Base-by-base conservation (phyloP, 2,888 invertebrate species). In the Amaurobius ferox region DNA sequence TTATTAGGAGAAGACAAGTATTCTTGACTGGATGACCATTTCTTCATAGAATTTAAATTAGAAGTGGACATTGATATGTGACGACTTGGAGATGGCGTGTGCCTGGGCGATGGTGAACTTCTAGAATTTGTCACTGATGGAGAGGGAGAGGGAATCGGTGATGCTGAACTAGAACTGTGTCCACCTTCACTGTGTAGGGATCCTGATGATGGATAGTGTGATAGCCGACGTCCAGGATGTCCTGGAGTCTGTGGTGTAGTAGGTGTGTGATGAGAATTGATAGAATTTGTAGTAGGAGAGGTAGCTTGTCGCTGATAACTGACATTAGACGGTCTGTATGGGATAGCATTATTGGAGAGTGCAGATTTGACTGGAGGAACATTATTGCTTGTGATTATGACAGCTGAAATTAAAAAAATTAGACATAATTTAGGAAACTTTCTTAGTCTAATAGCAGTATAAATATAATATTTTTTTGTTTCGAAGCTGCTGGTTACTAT, bases 201-300 rank as follows among this genome's bases (percentile, higher is more conserved):
- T 23, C 95, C 95, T 68, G 95, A 95, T 0, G 96, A 96, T 91
- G 96, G 96, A 92, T 96, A 95, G 91, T 95, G 95, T 13, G 95
- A 94, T 29, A 88, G 77, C 9, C 79, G 32, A 7, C 87, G 40
- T 16, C 67, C 71, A 13, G 86, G 72, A 6, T 78, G 70, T 0
- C 32, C 62, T 11, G 83, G 74, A n/a, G 79, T 71, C 30, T 77
- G 76, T 11, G 86, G 78, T 9, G 86, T 61, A 11, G 67, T 40
- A 2, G 70, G 88, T n/a, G 72, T 70, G 13, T 40, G 72, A 32
- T 81, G 86, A 30, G 76, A 62, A 40, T 86, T 79, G 40, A 72
- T 30, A 30, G 71, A 86, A 40, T 86, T 86, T 39, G 79, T 74
- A 1, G 79, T 79, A 9, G 87, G 79, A n/a, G 83, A 85, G n/a